phyloP scores from a whole-genome alignment of 2,888 invertebrate genomes.

The Heteromyza rotundicornis region DNA sequence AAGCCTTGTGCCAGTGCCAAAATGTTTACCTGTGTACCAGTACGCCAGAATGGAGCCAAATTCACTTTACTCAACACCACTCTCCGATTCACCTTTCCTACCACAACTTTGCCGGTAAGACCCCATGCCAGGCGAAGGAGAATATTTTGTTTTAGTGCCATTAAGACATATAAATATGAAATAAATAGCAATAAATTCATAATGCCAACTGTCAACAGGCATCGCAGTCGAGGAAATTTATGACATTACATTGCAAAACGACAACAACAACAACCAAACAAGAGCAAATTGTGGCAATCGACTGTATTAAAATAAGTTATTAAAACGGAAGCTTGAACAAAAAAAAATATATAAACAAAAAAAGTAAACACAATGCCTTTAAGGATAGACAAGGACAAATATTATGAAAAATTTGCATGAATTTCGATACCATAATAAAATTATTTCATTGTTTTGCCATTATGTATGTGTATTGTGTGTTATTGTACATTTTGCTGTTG shows the following conservation, averaged over 20 bases:
- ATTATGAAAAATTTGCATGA: conserved; percentile 15
- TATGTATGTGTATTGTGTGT: too few relatives aligned
- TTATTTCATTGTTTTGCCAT: conserved; percentile 26
- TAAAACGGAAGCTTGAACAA: conserved; percentile 27
- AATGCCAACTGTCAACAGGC: conserved; percentile 55
- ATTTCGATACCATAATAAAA: conserved; percentile 29
- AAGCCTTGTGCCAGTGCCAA: conserved; percentile 45
- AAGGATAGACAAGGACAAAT: conserved; percentile 16
- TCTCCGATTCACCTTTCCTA: background rate
- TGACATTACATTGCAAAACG: conserved; percentile 22
- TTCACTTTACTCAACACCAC: too few relatives aligned
- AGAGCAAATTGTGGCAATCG: conserved; percentile 11
- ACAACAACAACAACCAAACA: conserved; percentile 47
- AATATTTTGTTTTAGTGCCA: conserved; percentile 23
- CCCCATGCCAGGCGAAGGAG: background rate
- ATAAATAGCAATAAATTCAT: conserved; percentile 61
- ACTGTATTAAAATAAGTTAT: conserved; percentile 34
- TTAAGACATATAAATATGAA: conserved; percentile 48
- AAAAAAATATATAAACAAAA: background rate
- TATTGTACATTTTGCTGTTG: background rate
- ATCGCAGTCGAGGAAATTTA: conserved; percentile 33
- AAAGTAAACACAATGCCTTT: conserved; percentile 11
- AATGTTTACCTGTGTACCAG: background rate
- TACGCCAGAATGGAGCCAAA: background rate
- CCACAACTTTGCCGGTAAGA: background rate